Conservation (phyloP, 1,140 invertebrate genomes). For the Protaetia brevitarsis region DNA sequence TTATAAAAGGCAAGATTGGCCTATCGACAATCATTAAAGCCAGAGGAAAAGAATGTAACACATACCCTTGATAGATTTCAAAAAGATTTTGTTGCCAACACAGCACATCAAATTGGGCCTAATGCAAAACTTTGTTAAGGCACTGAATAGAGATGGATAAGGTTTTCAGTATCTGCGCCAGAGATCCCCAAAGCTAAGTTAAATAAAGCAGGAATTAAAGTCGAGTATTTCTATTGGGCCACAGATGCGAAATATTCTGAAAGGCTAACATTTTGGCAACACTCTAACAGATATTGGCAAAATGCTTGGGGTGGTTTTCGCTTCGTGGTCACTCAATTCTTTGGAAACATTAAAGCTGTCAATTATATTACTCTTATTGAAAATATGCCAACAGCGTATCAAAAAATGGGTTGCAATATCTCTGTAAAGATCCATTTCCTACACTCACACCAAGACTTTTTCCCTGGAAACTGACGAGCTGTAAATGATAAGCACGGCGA, state of each 20-base stretch:
- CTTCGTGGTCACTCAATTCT: not conserved
- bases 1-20: slow-evolving; percentile 41
- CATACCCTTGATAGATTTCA: slow-evolving; percentile 38
- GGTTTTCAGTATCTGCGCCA: not conserved
- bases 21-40: slow-evolving; percentile 34
- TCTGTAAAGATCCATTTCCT: slow-evolving; percentile 43
- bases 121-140: slow-evolving; percentile 48
- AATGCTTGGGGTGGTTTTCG: not conserved
- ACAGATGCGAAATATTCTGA: not conserved
- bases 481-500: slow-evolving; percentile 41
- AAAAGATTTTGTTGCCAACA: slow-evolving; percentile 43
- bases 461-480: slow-evolving; percentile 38
- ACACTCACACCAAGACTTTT: slow-evolving; percentile 38
- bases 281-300: not conserved
- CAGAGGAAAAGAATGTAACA: slow-evolving; percentile 42
- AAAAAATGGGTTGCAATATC: slow-evolving; percentile 26
- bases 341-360: not conserved
- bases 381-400: not conserved
- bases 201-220: slow-evolving; percentile 12
- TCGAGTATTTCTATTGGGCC: slow-evolving; percentile 23
- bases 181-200: not conserved
- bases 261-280: not conserved
- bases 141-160: slow-evolving; percentile 36
- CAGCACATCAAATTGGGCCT: slow-evolving; percentile 46
- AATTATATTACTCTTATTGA: not conserved